Percentiles rank a stretch among this genome's conserved stretches.
phyloP scores from a whole-genome alignment of 2,888 invertebrate species.

The Eupeodes luniger region DNA sequence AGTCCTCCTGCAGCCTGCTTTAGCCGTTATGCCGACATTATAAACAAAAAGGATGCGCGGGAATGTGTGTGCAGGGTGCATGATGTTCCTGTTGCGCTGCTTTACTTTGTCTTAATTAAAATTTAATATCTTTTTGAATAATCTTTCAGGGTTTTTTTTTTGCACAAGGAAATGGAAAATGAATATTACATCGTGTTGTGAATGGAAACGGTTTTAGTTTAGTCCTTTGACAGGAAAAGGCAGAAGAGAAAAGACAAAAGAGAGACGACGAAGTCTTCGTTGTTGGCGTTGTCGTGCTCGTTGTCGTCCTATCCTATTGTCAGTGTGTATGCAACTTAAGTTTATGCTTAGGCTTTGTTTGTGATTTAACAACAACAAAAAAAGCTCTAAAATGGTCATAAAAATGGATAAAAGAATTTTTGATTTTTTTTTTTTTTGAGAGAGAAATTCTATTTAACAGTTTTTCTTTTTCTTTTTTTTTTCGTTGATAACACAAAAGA shows the following conservation, averaged over 20 bases:
- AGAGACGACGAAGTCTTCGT: background rate
- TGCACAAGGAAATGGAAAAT: slow-evolving; percentile 64
- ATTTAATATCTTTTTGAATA: slow-evolving; percentile 75
- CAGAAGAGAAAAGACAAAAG: background rate
- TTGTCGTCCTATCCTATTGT: background rate
- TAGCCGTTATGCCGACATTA: background rate
- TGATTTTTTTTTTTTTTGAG: no score
- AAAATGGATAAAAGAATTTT: slow-evolving; percentile 62
- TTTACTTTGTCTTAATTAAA: slow-evolving; percentile 77
- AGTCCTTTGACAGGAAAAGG: slow-evolving; percentile 26
- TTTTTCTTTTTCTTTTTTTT: slow-evolving; percentile 4
- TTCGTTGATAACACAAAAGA: slow-evolving; percentile 37
- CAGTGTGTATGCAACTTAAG: background rate
- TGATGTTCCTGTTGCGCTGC: slow-evolving; percentile 17
- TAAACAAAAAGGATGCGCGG: background rate
- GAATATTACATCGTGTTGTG: slow-evolving; percentile 41
- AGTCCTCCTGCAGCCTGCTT: background rate
- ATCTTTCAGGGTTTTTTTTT: slow-evolving; percentile 36
- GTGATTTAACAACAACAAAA: slow-evolving; percentile 5
- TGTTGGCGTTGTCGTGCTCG: no score
- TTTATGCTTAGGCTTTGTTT: slow-evolving; percentile 11
- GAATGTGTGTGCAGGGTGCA: background rate
- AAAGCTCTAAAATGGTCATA: slow-evolving; percentile 42
- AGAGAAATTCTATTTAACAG: background rate
- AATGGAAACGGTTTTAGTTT: slow-evolving; percentile 40